Evolutionary conservation across 2,888 invertebrate genomes (phyloP), one percentile per base, ranked within the genome.

Genomic region (Aphodius granarius): DNA sequence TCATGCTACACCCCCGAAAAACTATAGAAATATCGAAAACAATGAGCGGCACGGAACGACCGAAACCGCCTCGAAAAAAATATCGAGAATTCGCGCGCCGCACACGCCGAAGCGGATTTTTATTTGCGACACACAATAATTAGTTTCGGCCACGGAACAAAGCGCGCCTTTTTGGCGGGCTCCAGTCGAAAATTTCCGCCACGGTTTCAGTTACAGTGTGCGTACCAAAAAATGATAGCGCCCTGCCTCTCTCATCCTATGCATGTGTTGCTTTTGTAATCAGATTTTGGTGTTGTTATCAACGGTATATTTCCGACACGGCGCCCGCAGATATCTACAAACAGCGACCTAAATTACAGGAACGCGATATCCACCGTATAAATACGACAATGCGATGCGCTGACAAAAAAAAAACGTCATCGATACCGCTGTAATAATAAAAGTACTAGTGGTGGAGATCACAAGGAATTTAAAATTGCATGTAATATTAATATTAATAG

Each of bases 1-100:
- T 68, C 68, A 68, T 43, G 43, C 43, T 43, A 43, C 43, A 13
- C 43, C 43, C 43, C 43, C 43, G 13, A 43, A 43, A 68, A 68
- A 68, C 68, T 68, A 68, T 68, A 68, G 68, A 68, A 68, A 68
- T 68, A 68, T 68, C 68, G 68, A 20, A 43, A 68, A 68, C 68
- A 68, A 68, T 68, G 68, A 68, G 68, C 21, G n/a, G 21, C 19
- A n/a, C 68, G 20, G 21, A 22, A 68, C 20, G 68, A 19, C 20
- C 68, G 19, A 68, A 22, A 43, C 43, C 6, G 43, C 9, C 43
- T 13, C 43, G 20, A 68, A 68, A 68, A 68, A 68, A 68, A 68
- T 20, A 20, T 68, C 68, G 68, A 20, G 68, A 68, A 22, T 68
- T 68, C 68, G 21, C 2, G 9, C 43, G 43, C 43, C 2, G 9